A percentile compares a stretch with the other conserved stretches of the same genome.
Conservation (phyloP, 2,797 vertebrate species). For the Pipistrellus pygmaeus region DNA sequence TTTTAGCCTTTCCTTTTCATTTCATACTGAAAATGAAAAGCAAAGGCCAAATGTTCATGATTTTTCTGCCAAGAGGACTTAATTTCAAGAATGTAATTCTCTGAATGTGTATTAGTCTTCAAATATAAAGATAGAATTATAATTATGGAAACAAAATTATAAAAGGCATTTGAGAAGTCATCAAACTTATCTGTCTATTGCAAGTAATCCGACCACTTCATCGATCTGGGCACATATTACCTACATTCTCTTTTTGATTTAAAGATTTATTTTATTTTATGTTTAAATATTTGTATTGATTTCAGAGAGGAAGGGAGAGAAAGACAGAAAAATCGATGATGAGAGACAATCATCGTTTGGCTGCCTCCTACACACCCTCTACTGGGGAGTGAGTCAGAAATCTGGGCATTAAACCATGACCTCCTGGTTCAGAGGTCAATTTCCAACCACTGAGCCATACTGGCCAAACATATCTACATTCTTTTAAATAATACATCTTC, state of each 20-base stretch:
- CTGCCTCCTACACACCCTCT: too few species aligned
- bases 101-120: not conserved
- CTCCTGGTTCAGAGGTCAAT: too few species aligned
- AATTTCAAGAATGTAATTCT: constrained; percentile 37
- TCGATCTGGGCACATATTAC: not conserved
- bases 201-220: not conserved
- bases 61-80: not conserved
- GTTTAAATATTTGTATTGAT: too few species aligned
- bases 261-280: not conserved
- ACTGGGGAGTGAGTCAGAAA: too few species aligned
- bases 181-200: not conserved
- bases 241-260: not conserved
- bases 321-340: too few species aligned
- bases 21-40: constrained; percentile 30
- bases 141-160: constrained; percentile 30
- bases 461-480: not conserved
- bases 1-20: not conserved
- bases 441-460: too few species aligned
- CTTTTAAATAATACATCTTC: not conserved
- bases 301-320: too few species aligned
- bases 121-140: not conserved
- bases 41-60: not conserved
- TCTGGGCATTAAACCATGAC: too few species aligned
- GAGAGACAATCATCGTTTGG: too few species aligned
- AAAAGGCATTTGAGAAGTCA: not conserved